A percentile compares a stretch with the other conserved stretches of the same genome.
Evolutionary conservation across 2,888 invertebrate genomes (phyloP).

Genomic region (Eudemis profundana): DNA sequence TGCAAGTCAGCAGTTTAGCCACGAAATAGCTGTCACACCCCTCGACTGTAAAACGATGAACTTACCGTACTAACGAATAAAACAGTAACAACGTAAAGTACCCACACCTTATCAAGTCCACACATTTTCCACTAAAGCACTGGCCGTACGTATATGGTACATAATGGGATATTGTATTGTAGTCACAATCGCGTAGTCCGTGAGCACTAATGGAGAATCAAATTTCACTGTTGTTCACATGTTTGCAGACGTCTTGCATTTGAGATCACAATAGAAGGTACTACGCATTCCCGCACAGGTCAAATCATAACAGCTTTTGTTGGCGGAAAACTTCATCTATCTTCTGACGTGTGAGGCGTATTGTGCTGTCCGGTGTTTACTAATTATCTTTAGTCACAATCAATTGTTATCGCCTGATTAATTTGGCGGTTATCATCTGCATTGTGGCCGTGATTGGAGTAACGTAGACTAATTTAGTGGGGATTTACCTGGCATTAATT

Average conservation of each 20-base stretch:
- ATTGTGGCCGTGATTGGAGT: slow-evolving; percentile 53
- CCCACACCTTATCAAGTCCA: slow-evolving; percentile 50
- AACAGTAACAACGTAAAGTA: slow-evolving; percentile 41
- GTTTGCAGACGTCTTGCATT: slow-evolving; percentile 25
- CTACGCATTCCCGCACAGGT: slow-evolving; percentile 65
- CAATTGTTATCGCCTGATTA: slow-evolving; percentile 71
- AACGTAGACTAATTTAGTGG: slow-evolving; percentile 16
- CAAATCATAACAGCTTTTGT: slow-evolving; percentile 75
- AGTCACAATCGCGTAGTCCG: slow-evolving; percentile 9
- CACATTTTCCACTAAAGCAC: slow-evolving; percentile 58
- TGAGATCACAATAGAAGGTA: slow-evolving; percentile 47
- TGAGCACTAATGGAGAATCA: background rate
- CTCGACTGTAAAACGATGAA: background rate
- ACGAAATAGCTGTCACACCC: too few relatives aligned
- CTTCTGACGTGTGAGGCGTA: slow-evolving; percentile 65
- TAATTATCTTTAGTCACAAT: slow-evolving; percentile 75
- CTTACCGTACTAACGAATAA: slow-evolving; percentile 30
- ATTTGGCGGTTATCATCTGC: slow-evolving; percentile 43
- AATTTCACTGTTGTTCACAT: slow-evolving; percentile 26
- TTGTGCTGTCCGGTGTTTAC: slow-evolving; percentile 74
- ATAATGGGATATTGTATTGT: slow-evolving; percentile 51
- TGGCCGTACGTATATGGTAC: slow-evolving; percentile 50
- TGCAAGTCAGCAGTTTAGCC: too few relatives aligned
- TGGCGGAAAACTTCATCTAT: slow-evolving; percentile 65
- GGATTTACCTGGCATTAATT: slow-evolving; percentile 22